Base-by-base conservation (phyloP, 2,113 vertebrate species). In the Tinamus guttatus region DNA sequence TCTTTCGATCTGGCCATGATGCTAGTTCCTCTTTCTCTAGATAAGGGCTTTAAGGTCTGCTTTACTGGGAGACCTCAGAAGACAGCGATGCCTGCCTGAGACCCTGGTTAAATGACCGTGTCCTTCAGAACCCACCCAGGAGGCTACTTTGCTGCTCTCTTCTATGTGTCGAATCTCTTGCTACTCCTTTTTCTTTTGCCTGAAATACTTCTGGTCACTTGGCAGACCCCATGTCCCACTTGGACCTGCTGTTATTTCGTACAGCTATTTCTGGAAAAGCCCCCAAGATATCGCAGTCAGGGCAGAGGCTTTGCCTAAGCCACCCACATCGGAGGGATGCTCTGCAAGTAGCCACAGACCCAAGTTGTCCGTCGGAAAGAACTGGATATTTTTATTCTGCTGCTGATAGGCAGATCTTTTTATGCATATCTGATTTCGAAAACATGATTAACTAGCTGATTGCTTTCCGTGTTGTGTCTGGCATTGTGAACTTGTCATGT, bases 21-120 rank as follows among this genome's bases (percentile, higher is more conserved):
- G 28, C 12, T 85, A 25, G 74, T 77, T 92, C 16, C 21, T 36
- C 32, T 94, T 90, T 30, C 49, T 82, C 40, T 45, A 62, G 38
- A 67, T 51, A 27, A 38, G 32, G 76, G 11, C 45, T 87, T 69
- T 7, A n/a, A 90, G 32, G 38, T 27, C 79, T 90, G 81, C 58
- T 59, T 90, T 89, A 58, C 70, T 78, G 47, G 86, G 34, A 58
- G 62, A 47, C 24, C 43, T 79, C 65, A 81, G 78, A 75, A 92
- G 27, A 9, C 30, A 45, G 60, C 11, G 34, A 70, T 34, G 1
- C 0, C 6, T 2, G 63, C 84, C 4, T 1, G 52, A 87, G 60
- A 65, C 22, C 17, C 4, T 0, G 0, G 45, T 87, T 88, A 85
- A 95, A 58, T n/a, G 67, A 36, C 49, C 0, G 0, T 71, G 27